Evolutionary conservation across 2,797 vertebrate genomes (phyloP), one percentile per base, ranked within the genome.

Genomic region (Scomberomorus guttatus): DNA sequence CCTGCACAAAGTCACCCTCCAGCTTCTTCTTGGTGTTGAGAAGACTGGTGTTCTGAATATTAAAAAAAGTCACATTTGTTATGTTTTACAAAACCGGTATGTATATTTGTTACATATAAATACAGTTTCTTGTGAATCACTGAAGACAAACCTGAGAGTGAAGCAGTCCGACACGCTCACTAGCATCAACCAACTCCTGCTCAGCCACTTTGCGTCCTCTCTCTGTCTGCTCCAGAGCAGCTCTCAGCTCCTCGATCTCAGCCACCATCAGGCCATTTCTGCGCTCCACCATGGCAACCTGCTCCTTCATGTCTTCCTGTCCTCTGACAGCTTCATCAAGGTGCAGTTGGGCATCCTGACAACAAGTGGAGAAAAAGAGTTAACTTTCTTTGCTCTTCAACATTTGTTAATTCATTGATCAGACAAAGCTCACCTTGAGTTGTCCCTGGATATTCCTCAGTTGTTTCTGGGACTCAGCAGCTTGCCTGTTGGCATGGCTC

Each of bases 291-390:
- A 97, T 95, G 12, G 95, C 95, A 84, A 96, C 92, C 87, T 97
- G 97, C 79, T 98, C 97, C 88, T 95, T 97, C 89, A 97, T 94
- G 82, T 97, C 97, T 0, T 97, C 96, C 65, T 96, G 95, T 59
- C 92, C 71, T 14, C 96, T 93, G 0, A 97, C 0, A 25, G 96
- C 95, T 0, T 97, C 95, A 0, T 97, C 97, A 82, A 97, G 94
- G 67, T 97, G 97, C 67, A 98, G 82, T 89, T 97, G 96, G 55
- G 95, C 93, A 83, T 97, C 97, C 97, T 97, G 2, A 1, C 10
- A 60, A 14, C 12, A 48, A 7, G 15, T 17, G 18, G 46, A 50
- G 18, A 65, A 6, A 27, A 32, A 32, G 5, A 32, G 29, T 32
- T 32, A 7, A 32, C 5, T 32, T 32, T 6, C 29, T 32, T 81